Conservation (phyloP, 64 coral and sea anemone genomes). For the Porites australiensis region DNA sequence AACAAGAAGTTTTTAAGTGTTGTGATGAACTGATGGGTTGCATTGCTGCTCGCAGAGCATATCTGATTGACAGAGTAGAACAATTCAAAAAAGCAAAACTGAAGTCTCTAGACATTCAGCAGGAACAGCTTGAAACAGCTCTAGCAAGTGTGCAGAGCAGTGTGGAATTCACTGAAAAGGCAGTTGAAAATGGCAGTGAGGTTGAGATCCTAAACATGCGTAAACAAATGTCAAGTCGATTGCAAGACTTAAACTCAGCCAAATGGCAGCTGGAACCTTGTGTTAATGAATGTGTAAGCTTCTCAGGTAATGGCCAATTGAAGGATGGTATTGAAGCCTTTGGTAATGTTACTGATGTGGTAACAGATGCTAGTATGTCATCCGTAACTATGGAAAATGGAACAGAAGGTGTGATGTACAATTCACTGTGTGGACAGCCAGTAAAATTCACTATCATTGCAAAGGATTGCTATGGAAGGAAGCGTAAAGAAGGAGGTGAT, state of each 20-base stretch:
- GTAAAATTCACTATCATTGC: slow-evolving; percentile 13
- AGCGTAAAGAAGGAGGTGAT: slow-evolving; percentile 6
- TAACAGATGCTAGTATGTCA: slow-evolving; percentile 5
- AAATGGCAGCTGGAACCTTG: slow-evolving; percentile 56
- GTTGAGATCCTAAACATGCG: slow-evolving; percentile 63
- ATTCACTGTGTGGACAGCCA: slow-evolving; percentile 50
- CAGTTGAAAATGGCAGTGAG: slow-evolving; percentile 64
- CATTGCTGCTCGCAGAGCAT: not conserved
- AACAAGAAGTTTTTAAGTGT: not conserved
- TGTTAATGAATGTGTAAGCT: not conserved
- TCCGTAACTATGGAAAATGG: slow-evolving; percentile 40
- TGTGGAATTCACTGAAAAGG: slow-evolving; percentile 57
- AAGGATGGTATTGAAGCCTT: not conserved
- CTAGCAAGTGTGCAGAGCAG: slow-evolving; percentile 41
- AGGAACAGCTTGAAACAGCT: slow-evolving; percentile 25
- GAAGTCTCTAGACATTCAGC: not conserved
- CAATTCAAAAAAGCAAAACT: slow-evolving; percentile 8
- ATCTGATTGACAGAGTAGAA: not conserved
- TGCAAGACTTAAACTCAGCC: slow-evolving; percentile 31
- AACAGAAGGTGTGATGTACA: slow-evolving; percentile 57
- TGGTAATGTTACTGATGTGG: slow-evolving; percentile 26
- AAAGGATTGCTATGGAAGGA: slow-evolving; percentile 2
- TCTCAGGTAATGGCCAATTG: not conserved
- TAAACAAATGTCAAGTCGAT: slow-evolving; percentile 36
- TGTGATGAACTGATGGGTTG: not conserved